A percentile compares a stretch with the other conserved stretches of the same genome.
phyloP scores from a whole-genome alignment of 2,113 vertebrate genomes.

The Echinops telfairi region DNA sequence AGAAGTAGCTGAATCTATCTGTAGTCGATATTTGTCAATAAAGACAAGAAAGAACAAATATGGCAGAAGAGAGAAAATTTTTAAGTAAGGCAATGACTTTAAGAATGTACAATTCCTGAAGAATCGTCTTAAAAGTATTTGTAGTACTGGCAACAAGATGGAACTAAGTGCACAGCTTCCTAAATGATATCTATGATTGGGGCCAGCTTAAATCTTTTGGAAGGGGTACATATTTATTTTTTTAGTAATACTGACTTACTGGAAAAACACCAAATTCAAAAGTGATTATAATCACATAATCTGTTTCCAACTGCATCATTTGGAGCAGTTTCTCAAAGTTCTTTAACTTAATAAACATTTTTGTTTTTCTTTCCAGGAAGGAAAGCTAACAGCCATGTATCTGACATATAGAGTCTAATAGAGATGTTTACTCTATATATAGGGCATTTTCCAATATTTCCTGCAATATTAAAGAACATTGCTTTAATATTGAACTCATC shows the following conservation, averaged over 20 bases:
- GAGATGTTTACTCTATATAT: neutral
- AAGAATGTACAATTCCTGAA: neutral
- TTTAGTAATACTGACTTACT: slow-evolving; percentile 9
- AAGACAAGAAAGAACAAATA: slow-evolving; percentile 10
- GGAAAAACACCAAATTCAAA: slow-evolving; percentile 38
- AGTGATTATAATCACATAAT: slow-evolving; percentile 46
- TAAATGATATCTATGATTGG: neutral
- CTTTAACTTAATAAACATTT: neutral
- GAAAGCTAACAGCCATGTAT: slow-evolving; percentile 1
- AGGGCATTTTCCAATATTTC: neutral
- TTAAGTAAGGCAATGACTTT: neutral
- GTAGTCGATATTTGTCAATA: neutral
- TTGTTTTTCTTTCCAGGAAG: slow-evolving; percentile 28
- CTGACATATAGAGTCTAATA: neutral
- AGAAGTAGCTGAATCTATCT: too few species aligned
- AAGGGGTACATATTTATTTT: neutral
- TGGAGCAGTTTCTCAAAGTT: slow-evolving; percentile 26
- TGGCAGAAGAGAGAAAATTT: neutral
- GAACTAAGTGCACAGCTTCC: neutral
- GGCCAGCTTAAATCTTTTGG: neutral
- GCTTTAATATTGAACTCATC: neutral
- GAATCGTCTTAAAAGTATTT: neutral
- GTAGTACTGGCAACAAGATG: neutral
- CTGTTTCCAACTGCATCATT: neutral
- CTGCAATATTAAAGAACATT: neutral